phyloP scores from a whole-genome alignment of 64 coral and sea anemone species.

The Exaiptasia diaphana region DNA sequence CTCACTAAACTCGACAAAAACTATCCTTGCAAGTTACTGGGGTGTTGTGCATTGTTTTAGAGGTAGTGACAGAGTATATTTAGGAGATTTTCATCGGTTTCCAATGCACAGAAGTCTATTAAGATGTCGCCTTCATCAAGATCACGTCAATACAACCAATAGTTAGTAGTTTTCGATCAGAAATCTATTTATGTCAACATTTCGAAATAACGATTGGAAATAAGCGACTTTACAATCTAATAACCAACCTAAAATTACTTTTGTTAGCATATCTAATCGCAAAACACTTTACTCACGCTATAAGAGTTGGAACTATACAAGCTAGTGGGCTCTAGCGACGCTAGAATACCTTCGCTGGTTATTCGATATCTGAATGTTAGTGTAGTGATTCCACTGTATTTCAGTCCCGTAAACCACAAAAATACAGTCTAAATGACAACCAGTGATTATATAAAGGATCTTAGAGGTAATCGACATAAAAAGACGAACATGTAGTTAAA shows the following conservation, averaged over 20 bases:
- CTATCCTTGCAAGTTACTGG: background rate
- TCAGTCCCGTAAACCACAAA: background rate
- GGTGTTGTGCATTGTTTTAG: background rate
- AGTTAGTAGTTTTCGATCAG: too few species aligned
- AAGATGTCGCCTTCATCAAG: background rate
- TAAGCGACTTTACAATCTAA: background rate
- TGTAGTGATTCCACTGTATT: background rate
- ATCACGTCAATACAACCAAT: too few species aligned
- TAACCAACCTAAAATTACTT: background rate
- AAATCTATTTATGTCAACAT: slow-evolving; percentile 3
- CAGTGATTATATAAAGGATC: background rate
- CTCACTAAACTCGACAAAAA: too few species aligned
- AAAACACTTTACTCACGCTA: too few species aligned
- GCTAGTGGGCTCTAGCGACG: too few species aligned
- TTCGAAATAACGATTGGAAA: background rate
- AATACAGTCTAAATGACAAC: background rate
- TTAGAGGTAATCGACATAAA: background rate
- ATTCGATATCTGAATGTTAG: slow-evolving; percentile 2
- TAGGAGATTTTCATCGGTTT: background rate
- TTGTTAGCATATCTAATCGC: background rate
- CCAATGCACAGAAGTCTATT: background rate
- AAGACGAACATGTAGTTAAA: too few species aligned
- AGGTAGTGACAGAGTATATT: background rate
- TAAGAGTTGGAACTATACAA: too few species aligned
- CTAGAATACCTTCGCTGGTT: background rate